A percentile compares a stretch with the other conserved stretches of the same genome.
phyloP scores from a whole-genome alignment of 1,140 invertebrate species.

The Drosophila busckii region DNA sequence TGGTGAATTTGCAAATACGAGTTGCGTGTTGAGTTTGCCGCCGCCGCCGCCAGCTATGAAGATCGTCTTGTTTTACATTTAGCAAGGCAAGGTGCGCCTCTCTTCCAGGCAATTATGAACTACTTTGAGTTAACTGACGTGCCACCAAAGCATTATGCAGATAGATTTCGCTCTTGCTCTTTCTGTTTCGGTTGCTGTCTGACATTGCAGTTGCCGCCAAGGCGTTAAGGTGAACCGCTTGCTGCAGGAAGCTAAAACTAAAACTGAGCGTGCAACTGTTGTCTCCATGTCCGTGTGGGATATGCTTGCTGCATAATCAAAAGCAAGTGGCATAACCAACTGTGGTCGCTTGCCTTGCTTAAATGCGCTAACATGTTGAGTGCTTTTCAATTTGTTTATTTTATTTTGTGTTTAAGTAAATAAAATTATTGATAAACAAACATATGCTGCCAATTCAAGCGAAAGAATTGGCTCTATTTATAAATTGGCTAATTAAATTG shows the following conservation, averaged over 20 bases:
- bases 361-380: too few species aligned
- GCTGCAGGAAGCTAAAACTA: slow-evolving; percentile 16
- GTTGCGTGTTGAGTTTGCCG: background rate
- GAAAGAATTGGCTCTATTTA: too few species aligned
- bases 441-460: too few species aligned
- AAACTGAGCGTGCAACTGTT: background rate
- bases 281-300: slow-evolving; percentile 16
- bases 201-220: slow-evolving; percentile 25
- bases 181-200: background rate
- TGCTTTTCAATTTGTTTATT: too few species aligned
- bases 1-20: too few species aligned
- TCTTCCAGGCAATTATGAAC: slow-evolving; percentile 60
- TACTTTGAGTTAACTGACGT: slow-evolving; percentile 53
- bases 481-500: too few species aligned
- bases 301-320: slow-evolving; percentile 9
- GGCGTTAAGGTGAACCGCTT: slow-evolving; percentile 28
- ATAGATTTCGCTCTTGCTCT: slow-evolving; percentile 10
- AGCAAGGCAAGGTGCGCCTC: slow-evolving; percentile 62
- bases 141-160: slow-evolving; percentile 43
- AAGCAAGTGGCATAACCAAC: too few species aligned
- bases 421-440: too few species aligned
- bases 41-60: slow-evolving; percentile 11
- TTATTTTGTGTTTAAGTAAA: too few species aligned
- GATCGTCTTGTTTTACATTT: slow-evolving; percentile 52
- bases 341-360: too few species aligned